Conservation (phyloP, 1,140 invertebrate species). For the Aricia agestis region DNA sequence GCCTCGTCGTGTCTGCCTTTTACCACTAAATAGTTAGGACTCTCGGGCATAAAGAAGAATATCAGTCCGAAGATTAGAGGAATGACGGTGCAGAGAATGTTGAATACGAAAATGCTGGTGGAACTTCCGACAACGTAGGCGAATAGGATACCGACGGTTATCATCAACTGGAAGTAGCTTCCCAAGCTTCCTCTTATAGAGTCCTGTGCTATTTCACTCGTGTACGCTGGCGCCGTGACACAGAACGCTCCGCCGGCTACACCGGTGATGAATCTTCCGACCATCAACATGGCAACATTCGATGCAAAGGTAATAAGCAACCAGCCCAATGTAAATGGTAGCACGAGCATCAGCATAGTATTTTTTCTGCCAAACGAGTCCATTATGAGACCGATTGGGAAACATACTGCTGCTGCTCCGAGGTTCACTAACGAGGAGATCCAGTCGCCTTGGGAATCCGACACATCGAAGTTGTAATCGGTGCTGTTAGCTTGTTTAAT, state of each 20-base stretch:
- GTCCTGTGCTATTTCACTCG: slow-evolving; percentile 88
- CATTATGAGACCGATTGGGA: slow-evolving; percentile 84
- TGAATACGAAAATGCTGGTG: slow-evolving; percentile 78
- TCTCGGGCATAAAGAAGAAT: slow-evolving; percentile 89
- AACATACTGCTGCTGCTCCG: slow-evolving; percentile 83
- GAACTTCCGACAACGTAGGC: slow-evolving; percentile 81
- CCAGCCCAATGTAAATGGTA: slow-evolving; percentile 88
- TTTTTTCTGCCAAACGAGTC: slow-evolving; percentile 85
- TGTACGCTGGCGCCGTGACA: slow-evolving; percentile 87
- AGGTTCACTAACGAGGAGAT: slow-evolving; percentile 83
- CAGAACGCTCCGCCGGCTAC: slow-evolving; percentile 85
- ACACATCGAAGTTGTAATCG: slow-evolving; percentile 77
- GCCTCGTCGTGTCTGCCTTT: slow-evolving; percentile 81
- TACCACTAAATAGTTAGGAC: slow-evolving; percentile 79
- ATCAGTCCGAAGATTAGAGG: slow-evolving; percentile 81
- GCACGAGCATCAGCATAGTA: slow-evolving; percentile 82
- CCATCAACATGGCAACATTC: slow-evolving; percentile 81
- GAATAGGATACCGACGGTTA: slow-evolving; percentile 84
- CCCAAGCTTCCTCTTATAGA: slow-evolving; percentile 87
- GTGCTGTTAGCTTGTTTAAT: slow-evolving; percentile 62
- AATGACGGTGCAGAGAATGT: slow-evolving; percentile 80
- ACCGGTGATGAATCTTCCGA: slow-evolving; percentile 86
- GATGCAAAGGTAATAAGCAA: slow-evolving; percentile 82
- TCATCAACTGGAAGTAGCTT: slow-evolving; percentile 86
- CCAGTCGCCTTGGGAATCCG: slow-evolving; percentile 80